A percentile compares a stretch with the other conserved stretches of the same genome.
Conservation (phyloP, 2,797 vertebrate genomes). For the Sternotherus odoratus region DNA sequence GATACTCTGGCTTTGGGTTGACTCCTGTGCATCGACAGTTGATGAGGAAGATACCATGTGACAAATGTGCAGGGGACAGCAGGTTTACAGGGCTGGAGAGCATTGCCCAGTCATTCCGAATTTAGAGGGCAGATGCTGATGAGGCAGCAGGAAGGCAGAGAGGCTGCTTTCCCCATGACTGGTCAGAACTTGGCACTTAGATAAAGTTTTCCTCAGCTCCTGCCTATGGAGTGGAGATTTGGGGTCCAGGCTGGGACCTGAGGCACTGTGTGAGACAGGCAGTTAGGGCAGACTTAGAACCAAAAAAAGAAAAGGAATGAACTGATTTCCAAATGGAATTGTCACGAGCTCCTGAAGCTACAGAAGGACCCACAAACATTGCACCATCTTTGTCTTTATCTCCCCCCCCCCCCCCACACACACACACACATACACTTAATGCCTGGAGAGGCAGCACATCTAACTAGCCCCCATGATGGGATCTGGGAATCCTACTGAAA, state of each 20-base stretch:
- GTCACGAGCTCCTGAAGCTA: conserved; percentile 15
- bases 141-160: not conserved
- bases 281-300: conserved; percentile 38
- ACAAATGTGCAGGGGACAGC: not conserved
- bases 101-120: not conserved
- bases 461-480: not conserved
- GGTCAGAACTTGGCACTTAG: not conserved
- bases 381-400: conserved; percentile 73
- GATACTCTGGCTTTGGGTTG: not conserved
- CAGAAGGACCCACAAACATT: conserved; percentile 49
- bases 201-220: not conserved
- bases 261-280: conserved; percentile 53
- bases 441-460: not conserved
- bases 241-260: conserved; percentile 22
- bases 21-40: not conserved
- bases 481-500: fast-evolving
- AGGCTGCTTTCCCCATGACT: conserved; percentile 5
- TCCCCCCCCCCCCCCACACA: not conserved
- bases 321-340: not conserved
- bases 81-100: not conserved
- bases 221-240: conserved; percentile 48
- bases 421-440: not conserved
- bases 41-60: fast-evolving
- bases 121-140: not conserved
- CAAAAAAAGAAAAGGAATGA: conserved; percentile 38